Percentiles rank a stretch among this genome's conserved stretches.
These are phyloP conservation scores for Eriosoma lanigerum DNA, from an alignment of 1,140 invertebrate species.

Conservation along the genomic window DNA sequence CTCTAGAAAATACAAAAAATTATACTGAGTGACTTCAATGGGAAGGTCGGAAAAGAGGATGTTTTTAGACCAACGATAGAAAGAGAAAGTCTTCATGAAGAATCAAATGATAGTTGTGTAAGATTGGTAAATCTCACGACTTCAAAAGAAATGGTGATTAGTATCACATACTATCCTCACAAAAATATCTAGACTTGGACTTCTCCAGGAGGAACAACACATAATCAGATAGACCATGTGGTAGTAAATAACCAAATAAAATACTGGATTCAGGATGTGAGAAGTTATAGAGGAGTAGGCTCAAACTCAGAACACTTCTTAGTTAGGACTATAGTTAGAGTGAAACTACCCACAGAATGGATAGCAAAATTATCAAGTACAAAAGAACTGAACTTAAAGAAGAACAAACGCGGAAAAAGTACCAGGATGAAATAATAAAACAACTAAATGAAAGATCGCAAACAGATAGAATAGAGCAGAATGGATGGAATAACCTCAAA, in stretches of 20 bases:
- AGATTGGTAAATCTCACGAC: background rate
- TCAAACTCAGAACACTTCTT: conserved; percentile 52
- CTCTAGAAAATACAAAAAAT: conserved; percentile 35
- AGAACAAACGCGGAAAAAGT: conserved; percentile 19
- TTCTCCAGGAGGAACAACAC: conserved; percentile 50
- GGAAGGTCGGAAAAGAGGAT: conserved; percentile 23
- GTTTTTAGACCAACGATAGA: conserved; percentile 1
- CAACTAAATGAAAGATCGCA: conserved; percentile 3
- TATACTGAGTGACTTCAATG: conserved; percentile 22
- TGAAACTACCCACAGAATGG: conserved; percentile 23
- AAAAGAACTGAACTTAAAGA: no score
- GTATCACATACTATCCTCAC: conserved; percentile 1
- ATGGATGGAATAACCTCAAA: conserved; percentile 16
- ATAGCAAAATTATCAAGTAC: no score
- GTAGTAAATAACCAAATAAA: conserved; percentile 34
- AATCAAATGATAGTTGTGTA: conserved; percentile 10
- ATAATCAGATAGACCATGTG: conserved; percentile 54
- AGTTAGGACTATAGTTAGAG: conserved; percentile 50
- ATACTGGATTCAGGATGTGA: conserved; percentile 6
- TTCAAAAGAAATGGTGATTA: conserved; percentile 26
- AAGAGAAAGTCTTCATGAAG: conserved; percentile 20
- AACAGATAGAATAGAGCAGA: no score
- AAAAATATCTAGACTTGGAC: conserved; percentile 4
- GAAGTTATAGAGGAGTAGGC: conserved; percentile 47
- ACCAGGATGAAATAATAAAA: conserved; percentile 21